Evolutionary conservation across 1,140 invertebrate species (phyloP), one percentile per base, ranked within the genome.

Genomic region (Amphibalanus amphitrite): DNA sequence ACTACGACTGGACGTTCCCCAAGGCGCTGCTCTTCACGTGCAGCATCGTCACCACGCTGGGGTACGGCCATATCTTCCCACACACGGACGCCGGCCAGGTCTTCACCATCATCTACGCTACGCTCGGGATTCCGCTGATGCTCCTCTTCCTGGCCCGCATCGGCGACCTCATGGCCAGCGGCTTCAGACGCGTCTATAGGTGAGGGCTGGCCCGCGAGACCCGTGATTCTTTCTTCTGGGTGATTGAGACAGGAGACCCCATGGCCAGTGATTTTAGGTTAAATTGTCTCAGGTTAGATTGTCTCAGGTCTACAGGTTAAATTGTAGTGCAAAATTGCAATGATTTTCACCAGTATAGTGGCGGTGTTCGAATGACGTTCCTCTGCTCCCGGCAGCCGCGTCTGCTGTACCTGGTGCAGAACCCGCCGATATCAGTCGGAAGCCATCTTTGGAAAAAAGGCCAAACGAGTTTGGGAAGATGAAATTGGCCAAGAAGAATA

Each of bases 101-200:
- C 15, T 30, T 74, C 3, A 72, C 73, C 0, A 76, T 77, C 20
- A 13, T 78, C 20, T 77, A 77, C 68, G 72, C 74, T 38, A 33
- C 77, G 29, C 28, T 77, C 64, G 77, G 77, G 10, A 72, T 78
- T 28, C 77, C 77, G 26, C 40, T 77, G 33, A 74, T 76, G 72
- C 72, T 78, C 40, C 28, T 77, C 13, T 78, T 78, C 73, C 47
- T 78, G 65, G 74, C 76, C 15, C 78, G 78, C 69, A 78, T 77
- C 33, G 77, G 77, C 33, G 74, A 73, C 68, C 69, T 72, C 23
- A 71, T 78, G 67, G 76, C 76, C 0, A 78, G 69, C 25, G 70
- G 28, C 23, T 29, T 33, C 28, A 71, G 71, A 69, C 84, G 86
- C 76, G 84, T 84, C 6, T 92, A 91, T 79, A 71, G 70, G 28